These are phyloP conservation scores for Thereva unica DNA, from an alignment of 2,888 invertebrate genomes.

Conservation along the genomic window DNA sequence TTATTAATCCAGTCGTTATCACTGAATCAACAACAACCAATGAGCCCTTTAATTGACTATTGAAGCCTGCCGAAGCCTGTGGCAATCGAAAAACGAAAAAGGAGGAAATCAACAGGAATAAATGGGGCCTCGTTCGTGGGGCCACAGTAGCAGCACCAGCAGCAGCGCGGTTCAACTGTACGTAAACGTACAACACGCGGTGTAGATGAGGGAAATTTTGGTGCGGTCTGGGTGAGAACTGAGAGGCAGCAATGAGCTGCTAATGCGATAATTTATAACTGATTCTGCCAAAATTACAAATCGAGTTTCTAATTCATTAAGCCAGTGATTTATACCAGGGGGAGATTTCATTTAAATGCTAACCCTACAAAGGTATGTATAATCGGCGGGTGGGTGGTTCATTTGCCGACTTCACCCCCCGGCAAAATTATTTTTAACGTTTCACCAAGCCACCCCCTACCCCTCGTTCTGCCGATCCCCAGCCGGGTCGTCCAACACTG, in stretches of 20 bases:
- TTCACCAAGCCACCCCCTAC: too few species aligned
- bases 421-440: too few species aligned
- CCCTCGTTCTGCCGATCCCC: too few species aligned
- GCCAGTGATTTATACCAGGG: constrained; percentile 38
- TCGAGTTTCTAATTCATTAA: constrained; percentile 42
- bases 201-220: too few species aligned
- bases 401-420: constrained; percentile 15
- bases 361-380: constrained; percentile 1
- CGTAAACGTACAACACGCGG: too few species aligned
- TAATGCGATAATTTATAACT: constrained; percentile 42
- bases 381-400: constrained; percentile 24
- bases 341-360: constrained; percentile 29
- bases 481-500: too few species aligned
- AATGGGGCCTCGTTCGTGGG: constrained; percentile 14
- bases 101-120: constrained; percentile 36
- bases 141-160: background rate
- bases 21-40: constrained; percentile 1
- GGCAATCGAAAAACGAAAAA: background rate
- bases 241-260: constrained; percentile 30
- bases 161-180: background rate
- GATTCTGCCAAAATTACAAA: constrained; percentile 40
- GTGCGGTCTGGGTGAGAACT: too few species aligned
- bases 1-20: background rate
- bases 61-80: constrained; percentile 1
- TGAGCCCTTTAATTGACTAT: constrained; percentile 26